Conservation (phyloP, 2,113 vertebrate genomes). For the Gymnocephalus cernua region DNA sequence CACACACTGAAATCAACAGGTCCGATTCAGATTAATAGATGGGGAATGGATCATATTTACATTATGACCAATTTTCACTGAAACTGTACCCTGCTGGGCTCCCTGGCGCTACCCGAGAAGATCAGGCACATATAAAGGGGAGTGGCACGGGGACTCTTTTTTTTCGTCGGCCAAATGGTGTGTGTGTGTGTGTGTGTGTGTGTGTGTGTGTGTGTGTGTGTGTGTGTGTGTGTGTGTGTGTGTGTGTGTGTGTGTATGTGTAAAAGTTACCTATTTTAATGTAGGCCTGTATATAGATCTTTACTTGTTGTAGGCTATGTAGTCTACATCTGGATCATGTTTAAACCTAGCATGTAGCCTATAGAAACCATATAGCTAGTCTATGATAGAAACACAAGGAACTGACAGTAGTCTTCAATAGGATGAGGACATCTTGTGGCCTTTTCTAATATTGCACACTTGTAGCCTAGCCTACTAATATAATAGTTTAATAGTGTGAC, state of each 20-base stretch:
- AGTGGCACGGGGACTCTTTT: slow-evolving; percentile 24
- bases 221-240: neutral
- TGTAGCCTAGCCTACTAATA: too few species aligned
- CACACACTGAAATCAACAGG: slow-evolving; percentile 12
- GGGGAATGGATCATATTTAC: slow-evolving; percentile 1
- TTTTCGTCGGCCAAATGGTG: slow-evolving; percentile 59
- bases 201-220: neutral
- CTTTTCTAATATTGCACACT: neutral
- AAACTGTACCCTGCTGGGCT: slow-evolving; percentile 31
- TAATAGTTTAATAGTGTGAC: neutral
- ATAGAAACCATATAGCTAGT: too few species aligned
- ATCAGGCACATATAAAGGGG: slow-evolving; percentile 68
- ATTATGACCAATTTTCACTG: neutral
- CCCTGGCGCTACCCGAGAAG: slow-evolving; percentile 5
- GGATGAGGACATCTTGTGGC: slow-evolving; percentile 46
- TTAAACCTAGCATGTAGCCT: too few species aligned
- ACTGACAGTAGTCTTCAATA: neutral
- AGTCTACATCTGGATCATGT: too few species aligned
- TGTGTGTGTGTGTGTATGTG: too few species aligned
- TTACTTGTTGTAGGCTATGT: too few species aligned
- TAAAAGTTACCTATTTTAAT: too few species aligned
- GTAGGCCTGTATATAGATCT: too few species aligned
- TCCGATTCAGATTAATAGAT: neutral
- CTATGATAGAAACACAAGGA: neutral
- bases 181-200: neutral